Base-by-base conservation (phyloP, 2,888 invertebrate genomes). In the Aphodius granarius region DNA sequence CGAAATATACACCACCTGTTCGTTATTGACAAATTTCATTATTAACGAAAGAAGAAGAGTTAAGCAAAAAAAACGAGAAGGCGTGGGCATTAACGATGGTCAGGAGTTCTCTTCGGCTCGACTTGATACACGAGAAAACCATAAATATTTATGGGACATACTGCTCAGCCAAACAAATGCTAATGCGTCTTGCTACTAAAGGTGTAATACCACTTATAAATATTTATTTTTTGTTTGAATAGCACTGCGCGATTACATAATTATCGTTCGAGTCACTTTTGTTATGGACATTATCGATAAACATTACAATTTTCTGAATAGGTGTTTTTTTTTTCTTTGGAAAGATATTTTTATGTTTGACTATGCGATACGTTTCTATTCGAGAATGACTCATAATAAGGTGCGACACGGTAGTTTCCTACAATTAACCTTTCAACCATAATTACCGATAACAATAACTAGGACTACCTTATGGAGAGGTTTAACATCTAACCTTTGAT, bases 151-250 rank as follows among this genome's bases (percentile, higher is more conserved):
- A 43, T 43, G 43, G 43, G 43, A 43, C 13, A 43, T 43, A 43
- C 43, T 6, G 43, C 43, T 9, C 43, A 43, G 43, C 68, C 68
- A 68, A 68, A 68, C 68, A 68, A 68, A 68, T 68, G 68, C 68
- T 68, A 68, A 68, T 68, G 68, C 22, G 22, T 68, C 22, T 68
- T 21, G 22, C 68, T 68, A 68, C 68, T 68, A 68, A 68, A 68
- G 68, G 68, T 68, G 68, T 68, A 68, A 68, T 68, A 22, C 68
- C 21, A 68, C 22, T 68, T 22, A 68, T 68, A 68, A 68, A 68
- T 68, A 68, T 68, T 68, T 68, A 68, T 68, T 68, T 68, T 43
- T 43, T 68, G 21, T 22, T 68, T 68, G 68, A 68, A 68, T 22
- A 68, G 16, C 68, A 68, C 68, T 20, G 22, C 21, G 43, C 22